Base-by-base conservation (phyloP, 1,140 invertebrate genomes). In the Popillia japonica region DNA sequence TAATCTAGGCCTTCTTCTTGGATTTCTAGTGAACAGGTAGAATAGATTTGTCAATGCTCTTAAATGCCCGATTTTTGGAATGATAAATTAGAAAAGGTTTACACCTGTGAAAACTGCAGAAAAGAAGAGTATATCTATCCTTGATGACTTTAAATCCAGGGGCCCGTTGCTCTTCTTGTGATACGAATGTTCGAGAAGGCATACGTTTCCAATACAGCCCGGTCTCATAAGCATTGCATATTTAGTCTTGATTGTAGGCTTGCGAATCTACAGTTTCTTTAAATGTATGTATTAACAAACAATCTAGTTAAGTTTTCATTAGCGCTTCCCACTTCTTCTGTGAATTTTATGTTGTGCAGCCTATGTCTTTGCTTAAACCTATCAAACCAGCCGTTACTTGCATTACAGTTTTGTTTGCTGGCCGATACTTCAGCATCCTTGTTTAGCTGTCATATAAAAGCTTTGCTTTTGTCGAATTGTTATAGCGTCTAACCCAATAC, bases 161-260 rank as follows among this genome's bases (percentile, higher is more conserved):
- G n/a, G n/a, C n/a, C n/a, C 17, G 41, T 10, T 10, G 84, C 81
- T 44, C 77, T n/a, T n/a, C n/a, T n/a, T n/a, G n/a, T n/a, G n/a
- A n/a, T n/a, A n/a, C n/a, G n/a, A n/a, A n/a, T n/a, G n/a, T n/a
- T n/a, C n/a, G n/a, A n/a, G n/a, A n/a, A n/a, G n/a, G n/a, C n/a
- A n/a, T 82, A 79, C 79, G 81, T 81, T 86, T 86, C 83, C 83
- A 87, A 81, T 83, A 87, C 44, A 86, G 78, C 20, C 80, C 84
- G 14, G 84, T 87, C 79, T 88, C 85, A 78, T 87, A 83, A 74
- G 81, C 80, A 79, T 87, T 88, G 75, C 87, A 87, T 55, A 88
- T 81, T 82, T 86, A 84, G 41, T 86, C 48, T 7, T 83, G 78
- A 3, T 74, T 79, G 80, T 86, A 87, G 44, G 79, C 84, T 72